A percentile compares a stretch with the other conserved stretches of the same genome.
Evolutionary conservation across 2,113 vertebrate genomes (phyloP).

Genomic region (Nothobranchius furzeri): DNA sequence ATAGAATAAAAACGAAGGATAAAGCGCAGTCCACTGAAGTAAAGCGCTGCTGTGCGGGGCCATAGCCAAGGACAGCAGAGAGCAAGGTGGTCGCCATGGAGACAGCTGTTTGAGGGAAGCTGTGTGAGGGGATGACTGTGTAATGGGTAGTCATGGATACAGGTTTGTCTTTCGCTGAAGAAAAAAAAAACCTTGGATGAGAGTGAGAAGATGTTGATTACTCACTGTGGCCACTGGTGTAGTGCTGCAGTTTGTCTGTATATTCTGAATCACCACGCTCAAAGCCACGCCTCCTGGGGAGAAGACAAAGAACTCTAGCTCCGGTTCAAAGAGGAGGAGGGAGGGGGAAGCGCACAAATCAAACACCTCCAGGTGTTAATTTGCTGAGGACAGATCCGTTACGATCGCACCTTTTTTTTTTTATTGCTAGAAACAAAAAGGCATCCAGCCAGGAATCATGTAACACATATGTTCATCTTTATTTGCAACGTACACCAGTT

Average conservation of each 20-base stretch:
- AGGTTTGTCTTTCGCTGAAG: constrained; percentile 47
- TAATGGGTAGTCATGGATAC: constrained; percentile 69
- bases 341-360: constrained; percentile 36
- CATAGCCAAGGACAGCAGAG: constrained; percentile 65
- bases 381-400: constrained; percentile 11
- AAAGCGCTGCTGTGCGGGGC: constrained; percentile 35
- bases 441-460: background rate
- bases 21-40: constrained; percentile 9
- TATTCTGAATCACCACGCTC: constrained; percentile 97
- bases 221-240: constrained; percentile 99
- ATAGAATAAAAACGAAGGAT: constrained; percentile 34
- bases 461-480: background rate
- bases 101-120: constrained; percentile 67
- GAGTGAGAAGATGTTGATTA: constrained; percentile 62
- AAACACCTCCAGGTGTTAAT: constrained; percentile 49
- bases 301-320: constrained; percentile 84
- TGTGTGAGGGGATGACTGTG: constrained; percentile 43
- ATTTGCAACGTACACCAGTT: background rate
- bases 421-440: background rate
- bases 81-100: constrained; percentile 72
- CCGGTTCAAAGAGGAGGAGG: constrained; percentile 50
- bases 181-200: background rate
- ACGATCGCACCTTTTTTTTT: background rate
- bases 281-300: constrained; percentile 94
- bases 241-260: constrained; percentile 99